phyloP scores from a whole-genome alignment of 2,888 invertebrate species.

The Polylopha cassiicola region DNA sequence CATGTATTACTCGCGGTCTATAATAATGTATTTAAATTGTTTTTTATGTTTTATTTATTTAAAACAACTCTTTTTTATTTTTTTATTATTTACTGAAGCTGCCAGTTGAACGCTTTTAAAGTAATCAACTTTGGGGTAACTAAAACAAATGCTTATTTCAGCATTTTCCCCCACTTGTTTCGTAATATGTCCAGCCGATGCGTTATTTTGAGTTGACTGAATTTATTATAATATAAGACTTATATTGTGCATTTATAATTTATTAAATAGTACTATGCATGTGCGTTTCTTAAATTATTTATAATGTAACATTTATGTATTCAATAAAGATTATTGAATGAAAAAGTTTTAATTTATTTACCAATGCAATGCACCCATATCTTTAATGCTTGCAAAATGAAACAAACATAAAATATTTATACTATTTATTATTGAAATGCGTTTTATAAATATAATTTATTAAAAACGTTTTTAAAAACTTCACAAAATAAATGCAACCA shows the following conservation, averaged over 20 bases:
- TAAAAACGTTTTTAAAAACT: constrained; percentile 12
- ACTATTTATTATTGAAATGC: constrained; percentile 14
- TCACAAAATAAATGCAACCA: constrained; percentile 22
- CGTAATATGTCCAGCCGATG: constrained; percentile 17
- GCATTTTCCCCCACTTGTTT: not conserved
- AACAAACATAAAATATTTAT: constrained; percentile 6
- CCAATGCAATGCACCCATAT: no score
- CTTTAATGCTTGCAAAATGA: no score
- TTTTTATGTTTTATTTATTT: no score
- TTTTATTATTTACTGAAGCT: no score
- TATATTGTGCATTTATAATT: constrained; percentile 5
- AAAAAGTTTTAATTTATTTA: no score
- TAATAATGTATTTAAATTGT: not conserved
- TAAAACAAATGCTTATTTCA: not conserved
- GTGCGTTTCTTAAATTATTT: no score
- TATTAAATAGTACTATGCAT: no score
- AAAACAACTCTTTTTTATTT: no score
- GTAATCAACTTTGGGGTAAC: not conserved
- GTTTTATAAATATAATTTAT: constrained; percentile 11
- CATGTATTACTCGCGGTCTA: constrained; percentile 5
- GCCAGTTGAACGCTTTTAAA: not conserved
- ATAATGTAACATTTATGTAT: no score
- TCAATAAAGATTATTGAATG: no score
- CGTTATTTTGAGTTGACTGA: not conserved
- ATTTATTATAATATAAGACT: not conserved